Base-by-base conservation (phyloP, 2,888 invertebrate genomes). In the Laspeyria flexula region DNA sequence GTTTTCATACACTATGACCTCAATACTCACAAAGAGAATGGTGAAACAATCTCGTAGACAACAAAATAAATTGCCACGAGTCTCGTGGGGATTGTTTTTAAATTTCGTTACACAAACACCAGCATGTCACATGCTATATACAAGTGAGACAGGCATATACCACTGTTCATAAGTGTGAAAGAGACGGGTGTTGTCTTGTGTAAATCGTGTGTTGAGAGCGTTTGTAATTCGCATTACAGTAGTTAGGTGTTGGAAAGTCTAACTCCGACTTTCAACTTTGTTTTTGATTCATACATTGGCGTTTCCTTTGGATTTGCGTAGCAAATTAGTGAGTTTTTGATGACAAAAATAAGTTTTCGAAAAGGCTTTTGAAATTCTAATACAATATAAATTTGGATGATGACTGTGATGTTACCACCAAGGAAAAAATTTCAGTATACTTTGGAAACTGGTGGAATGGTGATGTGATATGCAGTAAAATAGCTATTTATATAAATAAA, bases 1-100 rank as follows among this genome's bases (percentile, higher is more conserved):
- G 12, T 43, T 55, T 60, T 40, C 41, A 16, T 55, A 41, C 44
- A 57, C 49, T 44, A 31, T 23, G 34, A 41, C 33, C 39, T 27
- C 51, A 35, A 25, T 15, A 41, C 43, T 16, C 35, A 51, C 67
- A 52, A 55, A 64, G 54, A 56, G 63, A 71, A 60, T 60, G 70
- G 58, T 70, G 76, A 77, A 81, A 82, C 84, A 85, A 85, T 83
- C 82, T 75, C 78, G 75, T 60, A 75, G 77, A 79, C 79, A 81
- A 80, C 82, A 75, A 81, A 83, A 85, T 84, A 83, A 81, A 85
- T 85, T 76, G 81, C 52, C 63, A 75, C 74, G 73, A 67, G 72
- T 66, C 79, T 73, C 78, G 60, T 63, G 77, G 77, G 85, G 78
- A 87, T 88, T 88, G 88, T 88, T 88, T 88, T 88, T 86, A 86